Percentiles rank a stretch among this genome's conserved stretches.
phyloP scores from a whole-genome alignment of 2,888 invertebrate species.

The Carpatolechia fugitivella region DNA sequence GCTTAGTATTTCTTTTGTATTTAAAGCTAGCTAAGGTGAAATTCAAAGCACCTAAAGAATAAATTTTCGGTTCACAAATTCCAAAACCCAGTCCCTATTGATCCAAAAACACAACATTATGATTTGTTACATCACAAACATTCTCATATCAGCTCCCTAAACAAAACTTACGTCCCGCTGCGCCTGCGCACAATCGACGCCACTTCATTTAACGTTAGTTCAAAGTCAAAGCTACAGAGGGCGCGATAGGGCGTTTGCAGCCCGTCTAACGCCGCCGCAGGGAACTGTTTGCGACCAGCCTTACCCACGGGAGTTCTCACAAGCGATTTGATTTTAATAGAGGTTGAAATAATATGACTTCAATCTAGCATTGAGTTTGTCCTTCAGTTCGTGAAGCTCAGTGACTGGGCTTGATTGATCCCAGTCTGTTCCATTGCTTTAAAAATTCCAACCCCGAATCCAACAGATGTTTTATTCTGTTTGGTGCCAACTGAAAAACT shows the following conservation, averaged over 20 bases:
- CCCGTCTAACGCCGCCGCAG: constrained; percentile 23
- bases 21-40: no score
- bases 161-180: constrained; percentile 14
- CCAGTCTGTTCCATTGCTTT: not conserved
- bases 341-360: constrained; percentile 11
- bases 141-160: constrained; percentile 13
- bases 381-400: not conserved
- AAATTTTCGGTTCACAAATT: not conserved
- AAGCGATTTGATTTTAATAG: constrained; percentile 20
- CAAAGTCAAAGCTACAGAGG: constrained; percentile 26
- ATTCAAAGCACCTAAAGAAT: no score
- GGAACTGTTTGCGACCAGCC: constrained; percentile 21
- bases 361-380: not conserved
- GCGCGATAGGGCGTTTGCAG: constrained; percentile 33
- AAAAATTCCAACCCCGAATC: not conserved
- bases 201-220: constrained; percentile 12
- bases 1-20: no score
- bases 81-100: not conserved
- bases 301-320: constrained; percentile 19
- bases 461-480: not conserved
- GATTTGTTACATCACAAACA: constrained; percentile 17
- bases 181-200: constrained; percentile 16
- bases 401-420: not conserved
- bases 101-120: constrained; percentile 8
- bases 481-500: no score